These are phyloP conservation scores for Heliconius aoede DNA, from an alignment of 2,888 invertebrate species.

Conservation along the genomic window DNA sequence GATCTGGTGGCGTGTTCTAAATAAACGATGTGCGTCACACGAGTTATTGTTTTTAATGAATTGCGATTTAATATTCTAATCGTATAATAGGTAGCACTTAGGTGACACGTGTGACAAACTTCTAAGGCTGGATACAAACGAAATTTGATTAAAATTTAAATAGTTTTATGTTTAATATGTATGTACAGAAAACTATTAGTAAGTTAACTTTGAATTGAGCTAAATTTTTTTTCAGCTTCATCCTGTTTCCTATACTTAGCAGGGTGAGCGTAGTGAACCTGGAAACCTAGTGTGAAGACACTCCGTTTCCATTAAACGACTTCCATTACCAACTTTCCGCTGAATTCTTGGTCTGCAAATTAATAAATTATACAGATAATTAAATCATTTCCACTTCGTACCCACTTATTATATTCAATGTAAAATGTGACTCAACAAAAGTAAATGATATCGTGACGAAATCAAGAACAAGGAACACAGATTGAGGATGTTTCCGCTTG, in stretches of 20 bases:
- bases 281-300: too few relatives aligned
- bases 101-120: slow-evolving; percentile 10
- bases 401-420: slow-evolving; percentile 1
- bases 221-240: too few relatives aligned
- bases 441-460: slow-evolving; percentile 1
- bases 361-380: too few relatives aligned
- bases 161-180: too few relatives aligned
- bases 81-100: background rate
- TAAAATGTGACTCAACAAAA: slow-evolving; percentile 2
- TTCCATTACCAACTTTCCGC: too few relatives aligned
- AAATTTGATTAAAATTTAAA: background rate
- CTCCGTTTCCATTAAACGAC: too few relatives aligned
- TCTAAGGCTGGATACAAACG: background rate
- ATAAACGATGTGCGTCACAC: slow-evolving; percentile 6
- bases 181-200: too few relatives aligned
- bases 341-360: too few relatives aligned
- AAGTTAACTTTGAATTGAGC: too few relatives aligned
- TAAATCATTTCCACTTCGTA: too few relatives aligned
- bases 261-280: too few relatives aligned
- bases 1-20: background rate
- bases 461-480: slow-evolving; percentile 15
- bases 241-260: too few relatives aligned
- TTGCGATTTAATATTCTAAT: background rate
- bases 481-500: slow-evolving; percentile 23
- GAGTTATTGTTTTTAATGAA: slow-evolving; percentile 14